phyloP scores from a whole-genome alignment of 1,140 invertebrate genomes.

The Tyrophagus putrescentiae region DNA sequence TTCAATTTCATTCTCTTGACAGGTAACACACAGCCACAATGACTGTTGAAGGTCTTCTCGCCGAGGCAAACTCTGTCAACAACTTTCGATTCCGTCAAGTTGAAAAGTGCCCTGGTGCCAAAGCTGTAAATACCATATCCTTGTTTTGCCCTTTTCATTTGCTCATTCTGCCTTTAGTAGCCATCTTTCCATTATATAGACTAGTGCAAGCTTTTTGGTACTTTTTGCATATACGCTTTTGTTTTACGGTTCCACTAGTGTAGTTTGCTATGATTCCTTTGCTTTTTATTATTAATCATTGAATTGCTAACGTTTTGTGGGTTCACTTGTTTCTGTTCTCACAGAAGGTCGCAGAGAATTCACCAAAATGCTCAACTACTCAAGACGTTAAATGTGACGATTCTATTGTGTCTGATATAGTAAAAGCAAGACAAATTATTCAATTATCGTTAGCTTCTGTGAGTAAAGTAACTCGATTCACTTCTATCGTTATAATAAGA shows the following conservation, averaged over 20 bases:
- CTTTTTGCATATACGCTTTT: background rate
- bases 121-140: background rate
- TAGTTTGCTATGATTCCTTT: background rate
- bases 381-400: background rate
- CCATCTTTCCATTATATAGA: no score
- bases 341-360: background rate
- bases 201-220: background rate
- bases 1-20: background rate
- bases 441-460: conserved; percentile 19
- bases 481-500: background rate
- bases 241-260: background rate
- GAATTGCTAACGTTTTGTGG: conserved; percentile 5
- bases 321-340: background rate
- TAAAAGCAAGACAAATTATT: conserved; percentile 15
- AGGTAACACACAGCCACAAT: background rate
- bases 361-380: background rate
- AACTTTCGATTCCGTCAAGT: background rate
- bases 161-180: background rate
- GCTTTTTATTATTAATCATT: background rate
- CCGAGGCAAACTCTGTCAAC: background rate
- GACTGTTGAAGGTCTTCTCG: conserved; percentile 2
- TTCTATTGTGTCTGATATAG: conserved; percentile 20
- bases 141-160: background rate
- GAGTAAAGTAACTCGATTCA: conserved; percentile 12
- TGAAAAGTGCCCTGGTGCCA: background rate